Percentiles rank a stretch among this genome's conserved stretches.
Conservation (phyloP, 2,797 vertebrate species). For the Perdix hodgsoniae region DNA sequence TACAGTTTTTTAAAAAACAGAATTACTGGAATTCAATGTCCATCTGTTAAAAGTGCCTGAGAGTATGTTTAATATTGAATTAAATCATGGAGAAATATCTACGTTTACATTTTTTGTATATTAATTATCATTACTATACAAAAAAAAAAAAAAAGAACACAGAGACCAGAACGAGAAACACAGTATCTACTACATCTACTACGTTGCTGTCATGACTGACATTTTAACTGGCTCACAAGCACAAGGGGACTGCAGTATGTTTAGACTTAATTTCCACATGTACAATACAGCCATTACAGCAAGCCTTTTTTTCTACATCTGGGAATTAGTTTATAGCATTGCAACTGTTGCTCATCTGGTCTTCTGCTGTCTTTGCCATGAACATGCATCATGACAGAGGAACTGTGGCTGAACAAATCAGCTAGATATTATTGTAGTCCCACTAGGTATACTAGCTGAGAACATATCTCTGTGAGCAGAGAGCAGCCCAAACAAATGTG, state of each 20-base stretch:
- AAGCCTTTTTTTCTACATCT: conserved; percentile 60
- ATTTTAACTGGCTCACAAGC: conserved; percentile 48
- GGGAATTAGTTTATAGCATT: conserved; percentile 62
- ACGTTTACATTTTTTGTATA: background rate
- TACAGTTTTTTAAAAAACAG: background rate
- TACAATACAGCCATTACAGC: conserved; percentile 46
- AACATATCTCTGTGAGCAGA: conserved; percentile 1
- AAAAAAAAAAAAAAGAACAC: background rate
- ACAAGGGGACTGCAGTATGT: conserved; percentile 42
- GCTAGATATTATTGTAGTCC: conserved; percentile 5
- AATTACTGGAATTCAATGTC: background rate
- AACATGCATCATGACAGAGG: conserved; percentile 44
- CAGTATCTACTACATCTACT: conserved; percentile 25
- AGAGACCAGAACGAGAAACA: conserved; percentile 39
- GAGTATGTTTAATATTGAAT: background rate
- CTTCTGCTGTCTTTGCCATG: conserved; percentile 51
- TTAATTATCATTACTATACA: background rate
- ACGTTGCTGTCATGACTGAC: conserved; percentile 52
- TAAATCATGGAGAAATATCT: background rate
- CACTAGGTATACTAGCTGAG: background rate
- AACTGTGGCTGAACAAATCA: conserved; percentile 34
- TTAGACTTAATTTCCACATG: conserved; percentile 69
- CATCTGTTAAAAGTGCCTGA: background rate
- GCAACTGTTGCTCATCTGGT: conserved; percentile 67
- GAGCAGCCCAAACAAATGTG: background rate